Base-by-base conservation (phyloP, 2,888 invertebrate genomes). In the Parochlus steinenii region DNA sequence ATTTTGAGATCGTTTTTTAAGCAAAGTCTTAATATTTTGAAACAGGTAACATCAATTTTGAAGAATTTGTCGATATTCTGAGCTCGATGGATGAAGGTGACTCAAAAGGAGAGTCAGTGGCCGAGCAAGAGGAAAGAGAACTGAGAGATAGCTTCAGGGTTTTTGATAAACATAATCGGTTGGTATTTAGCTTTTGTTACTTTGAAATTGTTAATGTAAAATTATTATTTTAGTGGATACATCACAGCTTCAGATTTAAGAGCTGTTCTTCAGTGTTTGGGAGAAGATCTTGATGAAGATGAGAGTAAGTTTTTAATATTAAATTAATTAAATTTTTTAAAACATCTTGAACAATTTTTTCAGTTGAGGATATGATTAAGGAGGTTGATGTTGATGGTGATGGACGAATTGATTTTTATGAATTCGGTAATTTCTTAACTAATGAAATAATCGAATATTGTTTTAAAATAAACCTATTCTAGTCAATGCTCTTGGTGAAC, bases 331-430 rank as follows among this genome's bases (percentile, higher is more conserved):
- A 29, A 19, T 20, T 31, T 30, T 4, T 29, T 23, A 30, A n/a
- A 14, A 14, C 4, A 14, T 14, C 22, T 17, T 22, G 8, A 17
- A 25, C 18, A 12, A 18, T 16, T 7, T 39, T 69, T 67, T 33
- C 62, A 89, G 89, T 90, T 58, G 89, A 90, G 56, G 89, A 90
- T 53, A 90, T 92, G 89, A 90, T 92, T 51, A 86, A 87, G 52
- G 90, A 90, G 62, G 90, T 90, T 6, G 90, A 92, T 52, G 83
- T 89, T 3, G 87, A 92, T 53, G 89, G 90, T 2, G 90, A 90
- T 53, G 90, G 90, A 3, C 71, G 86, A 43, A 90, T 90, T 49
- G 87, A 90, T 58, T 90, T 89, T 59, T 79, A 87, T 52, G 90
- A 87, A 79, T 60, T 61, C 41, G n/a, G n/a, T n/a, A 6, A 2